A percentile compares a stretch with the other conserved stretches of the same genome.
Evolutionary conservation across 1,140 invertebrate species (phyloP).

Genomic region (Adoxophyes honmai): DNA sequence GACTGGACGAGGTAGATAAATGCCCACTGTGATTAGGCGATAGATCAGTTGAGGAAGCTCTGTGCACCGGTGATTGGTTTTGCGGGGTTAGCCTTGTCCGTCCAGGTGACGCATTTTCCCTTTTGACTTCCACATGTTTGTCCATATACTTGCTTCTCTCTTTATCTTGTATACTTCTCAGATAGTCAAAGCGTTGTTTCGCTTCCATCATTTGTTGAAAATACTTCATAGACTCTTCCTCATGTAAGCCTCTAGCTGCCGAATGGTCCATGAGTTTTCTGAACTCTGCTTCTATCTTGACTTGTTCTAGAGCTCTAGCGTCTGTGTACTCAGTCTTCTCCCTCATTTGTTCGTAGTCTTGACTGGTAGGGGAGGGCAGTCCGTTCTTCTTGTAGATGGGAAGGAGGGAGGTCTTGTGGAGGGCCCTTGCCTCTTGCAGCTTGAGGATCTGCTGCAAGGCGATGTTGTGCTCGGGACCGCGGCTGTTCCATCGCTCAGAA

Average conservation of each 20-base stretch:
- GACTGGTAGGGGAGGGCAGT: conserved; percentile 47
- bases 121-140: conserved; percentile 37
- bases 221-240: conserved; percentile 69
- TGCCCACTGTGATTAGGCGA: conserved; percentile 54
- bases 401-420: conserved; percentile 68
- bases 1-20: conserved; percentile 67
- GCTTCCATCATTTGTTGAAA: conserved; percentile 69
- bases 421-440: conserved; percentile 66
- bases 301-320: conserved; percentile 54
- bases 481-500: conserved; percentile 65
- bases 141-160: conserved; percentile 40
- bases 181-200: conserved; percentile 56
- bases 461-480: conserved; percentile 64
- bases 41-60: conserved; percentile 48
- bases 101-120: conserved; percentile 45
- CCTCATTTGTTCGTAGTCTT: conserved; percentile 44
- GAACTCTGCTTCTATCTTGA: conserved; percentile 68
- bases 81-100: conserved; percentile 37
- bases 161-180: conserved; percentile 51
- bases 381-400: conserved; percentile 70
- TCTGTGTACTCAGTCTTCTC: conserved; percentile 46
- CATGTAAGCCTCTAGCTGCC: conserved; percentile 48
- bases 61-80: conserved; percentile 40
- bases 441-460: conserved; percentile 69
- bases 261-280: conserved; percentile 68